These are phyloP conservation scores for Eueides isabella DNA, from an alignment of 1,140 invertebrate species.

Conservation along the genomic window DNA sequence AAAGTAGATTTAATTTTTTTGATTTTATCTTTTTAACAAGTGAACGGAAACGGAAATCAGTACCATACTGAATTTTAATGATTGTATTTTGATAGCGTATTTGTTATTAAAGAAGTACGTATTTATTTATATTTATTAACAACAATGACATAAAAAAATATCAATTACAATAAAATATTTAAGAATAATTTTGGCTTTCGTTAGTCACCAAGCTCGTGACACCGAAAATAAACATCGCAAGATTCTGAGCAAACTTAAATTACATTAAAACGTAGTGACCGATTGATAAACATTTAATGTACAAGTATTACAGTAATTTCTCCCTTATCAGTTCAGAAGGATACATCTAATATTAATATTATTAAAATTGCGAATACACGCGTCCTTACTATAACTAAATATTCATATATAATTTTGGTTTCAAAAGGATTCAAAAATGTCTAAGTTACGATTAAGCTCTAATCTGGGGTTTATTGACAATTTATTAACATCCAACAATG, in stretches of 20 bases:
- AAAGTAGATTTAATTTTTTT: too few species aligned
- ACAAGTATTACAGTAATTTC: constrained; percentile 22
- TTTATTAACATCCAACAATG: constrained; percentile 48
- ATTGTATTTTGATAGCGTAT: background rate
- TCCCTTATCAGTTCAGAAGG: constrained; percentile 24
- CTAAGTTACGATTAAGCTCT: constrained; percentile 58
- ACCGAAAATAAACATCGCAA: background rate
- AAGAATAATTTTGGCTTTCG: background rate
- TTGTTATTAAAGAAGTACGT: background rate
- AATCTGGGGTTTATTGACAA: constrained; percentile 53
- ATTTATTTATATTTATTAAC: background rate
- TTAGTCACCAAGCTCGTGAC: constrained; percentile 2
- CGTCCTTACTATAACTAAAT: constrained; percentile 12
- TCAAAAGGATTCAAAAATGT: constrained; percentile 51
- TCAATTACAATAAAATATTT: background rate
- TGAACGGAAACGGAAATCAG: too few species aligned
- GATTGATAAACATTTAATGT: constrained; percentile 7
- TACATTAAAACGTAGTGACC: constrained; percentile 10
- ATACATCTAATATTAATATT: constrained; percentile 9
- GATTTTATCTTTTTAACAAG: too few species aligned
- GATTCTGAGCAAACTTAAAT: constrained; percentile 37
- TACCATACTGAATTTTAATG: background rate
- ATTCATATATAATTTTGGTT: constrained; percentile 35
- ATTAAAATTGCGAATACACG: constrained; percentile 13
- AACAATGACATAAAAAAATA: background rate